Evolutionary conservation across 2,113 vertebrate species (phyloP).

Genomic region (Scartelaos histophorus): DNA sequence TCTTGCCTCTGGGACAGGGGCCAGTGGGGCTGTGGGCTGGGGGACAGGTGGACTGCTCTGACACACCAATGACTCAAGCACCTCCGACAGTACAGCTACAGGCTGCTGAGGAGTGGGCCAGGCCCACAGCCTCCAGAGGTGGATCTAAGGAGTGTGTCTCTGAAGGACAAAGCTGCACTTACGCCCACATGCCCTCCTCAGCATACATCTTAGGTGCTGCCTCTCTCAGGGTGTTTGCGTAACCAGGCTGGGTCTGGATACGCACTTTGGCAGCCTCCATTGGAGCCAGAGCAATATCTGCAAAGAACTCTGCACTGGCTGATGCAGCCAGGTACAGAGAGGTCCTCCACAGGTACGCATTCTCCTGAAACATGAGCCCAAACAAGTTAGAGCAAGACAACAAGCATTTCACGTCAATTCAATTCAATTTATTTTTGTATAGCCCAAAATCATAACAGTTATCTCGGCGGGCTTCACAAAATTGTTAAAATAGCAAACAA

Average conservation of each 20-base stretch:
- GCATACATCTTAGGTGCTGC: conserved; percentile 93
- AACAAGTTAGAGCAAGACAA: background rate
- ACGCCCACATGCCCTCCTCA: conserved; percentile 97
- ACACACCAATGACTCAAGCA: conserved; percentile 99
- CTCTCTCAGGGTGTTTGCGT: conserved; percentile 92
- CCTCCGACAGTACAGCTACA: conserved; percentile 89
- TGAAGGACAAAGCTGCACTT: conserved; percentile 66
- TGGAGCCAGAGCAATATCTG: conserved; percentile 97
- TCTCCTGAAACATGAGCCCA: conserved; percentile 79
- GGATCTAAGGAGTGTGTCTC: conserved; percentile 93
- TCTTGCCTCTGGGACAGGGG: conserved; percentile 75
- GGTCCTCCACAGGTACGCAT: conserved; percentile 94
- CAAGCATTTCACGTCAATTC: background rate
- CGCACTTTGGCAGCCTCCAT: conserved; percentile 99
- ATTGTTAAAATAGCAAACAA: too few species aligned
- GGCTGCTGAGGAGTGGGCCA: conserved; percentile 83
- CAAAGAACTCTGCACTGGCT: conserved; percentile 99
- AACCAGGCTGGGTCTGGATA: conserved; percentile 97
- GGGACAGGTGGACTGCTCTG: conserved; percentile 87
- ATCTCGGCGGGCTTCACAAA: too few species aligned
- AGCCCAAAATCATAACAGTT: too few species aligned
- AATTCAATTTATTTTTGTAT: too few species aligned
- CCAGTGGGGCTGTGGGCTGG: conserved; percentile 66
- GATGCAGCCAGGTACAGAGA: conserved; percentile 94
- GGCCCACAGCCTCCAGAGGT: conserved; percentile 85